Conservation (phyloP, 1,140 invertebrate genomes). For the Augochlora pura region DNA sequence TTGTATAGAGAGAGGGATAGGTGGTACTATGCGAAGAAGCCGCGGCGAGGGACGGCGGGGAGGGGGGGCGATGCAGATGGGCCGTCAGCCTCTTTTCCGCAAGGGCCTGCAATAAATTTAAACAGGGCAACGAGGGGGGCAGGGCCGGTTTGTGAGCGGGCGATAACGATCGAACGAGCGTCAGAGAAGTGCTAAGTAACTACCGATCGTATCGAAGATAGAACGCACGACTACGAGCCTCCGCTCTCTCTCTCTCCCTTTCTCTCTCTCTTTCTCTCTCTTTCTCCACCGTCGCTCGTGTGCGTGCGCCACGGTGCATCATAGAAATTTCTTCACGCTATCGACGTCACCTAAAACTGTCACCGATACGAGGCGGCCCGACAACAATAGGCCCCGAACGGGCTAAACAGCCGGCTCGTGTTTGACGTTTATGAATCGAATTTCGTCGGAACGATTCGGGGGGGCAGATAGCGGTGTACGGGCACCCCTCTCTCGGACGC, state of each 20-base stretch:
- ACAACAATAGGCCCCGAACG: constrained; percentile 53
- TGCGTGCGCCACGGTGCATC: constrained; percentile 32
- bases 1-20: no score
- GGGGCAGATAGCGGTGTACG: constrained; percentile 27
- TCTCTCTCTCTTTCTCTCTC: no score
- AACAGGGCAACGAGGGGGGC: constrained; percentile 71
- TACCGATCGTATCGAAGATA: constrained; percentile 77
- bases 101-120: constrained; percentile 74
- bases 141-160: constrained; percentile 59
- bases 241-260: constrained; percentile 49
- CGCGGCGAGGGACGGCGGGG: background rate
- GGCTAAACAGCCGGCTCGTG: constrained; percentile 49
- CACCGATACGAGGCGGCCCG: constrained; percentile 21
- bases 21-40: no score
- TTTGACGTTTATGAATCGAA: constrained; percentile 76
- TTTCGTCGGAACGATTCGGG: constrained; percentile 55
- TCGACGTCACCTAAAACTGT: constrained; percentile 37
- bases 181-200: constrained; percentile 79
- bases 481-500: constrained; percentile 21
- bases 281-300: no score
- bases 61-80: constrained; percentile 51
- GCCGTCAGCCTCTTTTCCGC: constrained; percentile 65
- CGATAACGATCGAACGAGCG: constrained; percentile 76
- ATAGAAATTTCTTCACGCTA: background rate
- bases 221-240: constrained; percentile 41